phyloP scores from a whole-genome alignment of 2,888 invertebrate genomes.

The Drosophila melanosoma region DNA sequence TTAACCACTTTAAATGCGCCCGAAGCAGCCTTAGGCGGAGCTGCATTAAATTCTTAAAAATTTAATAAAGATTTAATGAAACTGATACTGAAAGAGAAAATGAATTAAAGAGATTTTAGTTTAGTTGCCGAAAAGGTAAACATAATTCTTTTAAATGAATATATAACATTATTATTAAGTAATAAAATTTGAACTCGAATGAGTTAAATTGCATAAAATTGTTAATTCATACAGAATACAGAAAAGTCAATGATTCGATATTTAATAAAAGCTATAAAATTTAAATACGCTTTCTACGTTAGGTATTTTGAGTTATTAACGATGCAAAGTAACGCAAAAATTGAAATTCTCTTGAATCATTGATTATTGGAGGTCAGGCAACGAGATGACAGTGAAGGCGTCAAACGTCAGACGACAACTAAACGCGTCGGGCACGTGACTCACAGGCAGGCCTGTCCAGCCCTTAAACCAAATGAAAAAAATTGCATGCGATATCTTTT shows the following conservation, averaged over 20 bases:
- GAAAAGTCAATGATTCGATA: not conserved
- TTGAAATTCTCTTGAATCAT: conserved; percentile 30
- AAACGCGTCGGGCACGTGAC: conserved; percentile 66
- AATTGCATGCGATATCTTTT: conserved; percentile 82
- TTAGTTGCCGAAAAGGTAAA: not conserved
- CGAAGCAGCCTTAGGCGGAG: not conserved
- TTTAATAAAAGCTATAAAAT: conserved; percentile 1
- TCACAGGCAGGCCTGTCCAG: conserved; percentile 33
- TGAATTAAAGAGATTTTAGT: not conserved
- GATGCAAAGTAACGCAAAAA: not conserved
- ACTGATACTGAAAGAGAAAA: not conserved
- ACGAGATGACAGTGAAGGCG: conserved; percentile 29
- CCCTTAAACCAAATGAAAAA: conserved; percentile 41
- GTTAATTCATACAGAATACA: not conserved
- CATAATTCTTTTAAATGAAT: not conserved
- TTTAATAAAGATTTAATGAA: not conserved
- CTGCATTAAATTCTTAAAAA: not conserved
- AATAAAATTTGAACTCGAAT: not conserved
- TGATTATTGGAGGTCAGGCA: conserved; percentile 37
- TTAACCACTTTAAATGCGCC: conserved; percentile 22
- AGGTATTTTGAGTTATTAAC: conserved; percentile 1
- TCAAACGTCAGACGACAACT: conserved; percentile 44
- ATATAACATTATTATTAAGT: not conserved
- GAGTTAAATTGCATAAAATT: not conserved
- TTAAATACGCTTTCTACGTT: not conserved